Base-by-base conservation (phyloP, 1,140 invertebrate genomes). In the Pissodes strobi region DNA sequence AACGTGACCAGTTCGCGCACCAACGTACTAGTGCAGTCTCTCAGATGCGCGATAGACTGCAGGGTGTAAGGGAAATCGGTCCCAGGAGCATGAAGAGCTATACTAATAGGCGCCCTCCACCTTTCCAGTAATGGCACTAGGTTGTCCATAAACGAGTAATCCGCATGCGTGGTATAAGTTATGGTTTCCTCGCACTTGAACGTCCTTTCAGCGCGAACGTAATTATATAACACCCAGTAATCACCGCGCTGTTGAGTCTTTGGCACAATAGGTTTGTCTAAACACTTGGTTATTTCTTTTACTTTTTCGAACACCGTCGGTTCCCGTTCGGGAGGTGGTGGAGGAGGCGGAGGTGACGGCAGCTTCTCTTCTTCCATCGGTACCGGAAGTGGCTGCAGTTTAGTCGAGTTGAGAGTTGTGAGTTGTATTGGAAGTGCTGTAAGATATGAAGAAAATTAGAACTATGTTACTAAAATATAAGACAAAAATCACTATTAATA, bases 161-260 rank as follows among this genome's bases (percentile, higher is more conserved):
- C 92, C 1, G 90, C 92, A 76, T 96, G 94, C 6, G 94, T 96
- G 0, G 93, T 95, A 73, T 95, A 94, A 0, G 94, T 97, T 30
- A 97, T 85, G 60, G 86, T 89, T 77, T 94, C 91, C 78, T 92
- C 89, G 75, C 92, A 94, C 78, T 92, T 90, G 79, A 91, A 89
- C 76, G 90, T 93, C 77, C 79, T 78, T 66, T 85, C 82, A 48
- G 86, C 81, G 72, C 81, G 79, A 49, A 95, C 85, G 75, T 93
- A 95, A 80, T 95, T 94, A 77, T 93, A 91, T 8, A 96, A 80
- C 55, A 95, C 91, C 91, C 92, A 94, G 74, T 90, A 95, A 70
- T 93, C 90, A 10, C 92, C 92, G 6, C 92, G 84, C 73, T 94
- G 91, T 46, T 87, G 81, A 9, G 85, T 89, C 64, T 84, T 83